A percentile compares a stretch with the other conserved stretches of the same genome.
phyloP scores from a whole-genome alignment of 2,888 invertebrate genomes.

The Microctonus aethiopoides region DNA sequence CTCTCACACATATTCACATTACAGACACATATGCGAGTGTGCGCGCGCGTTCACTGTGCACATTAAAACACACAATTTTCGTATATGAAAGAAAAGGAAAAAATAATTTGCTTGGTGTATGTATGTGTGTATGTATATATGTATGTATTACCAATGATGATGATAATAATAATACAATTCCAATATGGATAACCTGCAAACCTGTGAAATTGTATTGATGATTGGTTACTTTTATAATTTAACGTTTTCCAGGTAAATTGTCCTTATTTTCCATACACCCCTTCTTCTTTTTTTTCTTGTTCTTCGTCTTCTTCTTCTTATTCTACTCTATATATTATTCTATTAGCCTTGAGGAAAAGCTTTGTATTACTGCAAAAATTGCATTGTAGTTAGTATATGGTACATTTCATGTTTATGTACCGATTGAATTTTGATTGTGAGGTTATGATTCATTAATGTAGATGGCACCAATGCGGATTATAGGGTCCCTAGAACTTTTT shows the following conservation, averaged over 20 bases:
- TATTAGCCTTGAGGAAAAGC: background rate
- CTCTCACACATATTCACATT: conserved; percentile 39
- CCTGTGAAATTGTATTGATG: background rate
- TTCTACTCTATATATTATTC: background rate
- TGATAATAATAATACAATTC: too few relatives aligned
- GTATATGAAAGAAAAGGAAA: too few relatives aligned
- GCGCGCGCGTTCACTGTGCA: too few relatives aligned
- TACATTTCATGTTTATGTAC: background rate
- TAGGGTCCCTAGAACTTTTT: too few relatives aligned
- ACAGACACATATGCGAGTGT: background rate
- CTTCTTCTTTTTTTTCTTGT: too few relatives aligned
- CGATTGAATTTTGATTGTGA: background rate
- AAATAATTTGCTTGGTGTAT: too few relatives aligned
- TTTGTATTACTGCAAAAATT: background rate
- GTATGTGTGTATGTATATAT: background rate
- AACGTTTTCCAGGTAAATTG: background rate
- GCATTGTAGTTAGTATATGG: background rate
- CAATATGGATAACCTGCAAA: background rate
- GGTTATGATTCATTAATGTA: background rate
- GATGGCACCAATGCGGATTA: too few relatives aligned
- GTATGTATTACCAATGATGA: background rate
- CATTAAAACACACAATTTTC: too few relatives aligned
- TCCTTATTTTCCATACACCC: background rate
- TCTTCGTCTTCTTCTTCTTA: too few relatives aligned
- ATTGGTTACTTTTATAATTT: background rate